Evolutionary conservation across 2,797 vertebrate species (phyloP).

Genomic region (Danio jaintianensis): DNA sequence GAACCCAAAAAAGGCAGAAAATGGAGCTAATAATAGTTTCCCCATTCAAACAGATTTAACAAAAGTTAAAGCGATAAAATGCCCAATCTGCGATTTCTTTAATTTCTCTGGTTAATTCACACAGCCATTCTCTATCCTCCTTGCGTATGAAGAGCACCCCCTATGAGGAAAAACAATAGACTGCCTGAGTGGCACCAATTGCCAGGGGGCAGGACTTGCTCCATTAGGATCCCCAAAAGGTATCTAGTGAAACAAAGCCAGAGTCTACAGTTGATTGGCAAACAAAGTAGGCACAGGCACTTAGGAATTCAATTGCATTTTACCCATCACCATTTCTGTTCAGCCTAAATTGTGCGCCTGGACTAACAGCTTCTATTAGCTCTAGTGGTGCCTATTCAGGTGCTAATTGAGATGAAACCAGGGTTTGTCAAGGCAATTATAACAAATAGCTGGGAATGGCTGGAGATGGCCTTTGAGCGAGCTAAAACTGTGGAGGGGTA

Average conservation of each 20-base stretch:
- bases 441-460: constrained; percentile 93
- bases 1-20: background rate
- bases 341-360: constrained; percentile 76
- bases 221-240: constrained; percentile 70
- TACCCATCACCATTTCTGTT: constrained; percentile 66
- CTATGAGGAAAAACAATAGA: constrained; percentile 64
- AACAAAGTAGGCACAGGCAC: constrained; percentile 65
- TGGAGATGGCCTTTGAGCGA: constrained; percentile 91
- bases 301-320: constrained; percentile 72
- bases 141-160: constrained; percentile 59
- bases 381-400: constrained; percentile 89
- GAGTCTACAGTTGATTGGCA: constrained; percentile 66
- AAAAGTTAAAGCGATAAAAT: constrained; percentile 61
- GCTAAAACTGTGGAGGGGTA: constrained; percentile 86
- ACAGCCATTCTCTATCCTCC: constrained; percentile 56
- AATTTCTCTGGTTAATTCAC: constrained; percentile 66
- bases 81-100: constrained; percentile 61
- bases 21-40: background rate
- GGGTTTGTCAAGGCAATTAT: constrained; percentile 96
- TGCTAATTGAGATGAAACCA: constrained; percentile 95
- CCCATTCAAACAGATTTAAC: constrained; percentile 43
- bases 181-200: constrained; percentile 65
- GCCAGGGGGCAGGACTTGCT: constrained; percentile 64
- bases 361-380: constrained; percentile 92
- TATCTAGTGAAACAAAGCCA: constrained; percentile 64